Percentiles rank a stretch among this genome's conserved stretches.
Evolutionary conservation across 1,140 invertebrate genomes (phyloP).

Genomic region (Pogonomyrmex barbatus): DNA sequence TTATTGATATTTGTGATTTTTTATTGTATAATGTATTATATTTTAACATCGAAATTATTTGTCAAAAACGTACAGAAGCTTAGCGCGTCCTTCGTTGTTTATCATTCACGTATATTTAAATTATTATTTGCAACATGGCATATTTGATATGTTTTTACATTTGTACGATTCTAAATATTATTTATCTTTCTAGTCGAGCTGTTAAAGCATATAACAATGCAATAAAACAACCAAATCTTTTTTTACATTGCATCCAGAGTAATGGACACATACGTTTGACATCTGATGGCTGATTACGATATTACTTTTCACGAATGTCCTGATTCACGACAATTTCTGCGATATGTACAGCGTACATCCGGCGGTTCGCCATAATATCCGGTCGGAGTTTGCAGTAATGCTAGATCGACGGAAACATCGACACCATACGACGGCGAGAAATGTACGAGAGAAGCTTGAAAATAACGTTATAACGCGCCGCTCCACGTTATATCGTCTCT

Average conservation of each 20-base stretch:
- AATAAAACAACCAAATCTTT: slow-evolving; percentile 46
- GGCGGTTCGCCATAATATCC: slow-evolving; percentile 68
- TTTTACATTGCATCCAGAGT: neutral
- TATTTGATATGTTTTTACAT: neutral
- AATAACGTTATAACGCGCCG: slow-evolving; percentile 49
- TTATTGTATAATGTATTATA: too few species aligned
- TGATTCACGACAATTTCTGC: slow-evolving; percentile 64
- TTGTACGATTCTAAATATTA: slow-evolving; percentile 16
- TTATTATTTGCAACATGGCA: slow-evolving; percentile 15
- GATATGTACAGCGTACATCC: slow-evolving; percentile 51
- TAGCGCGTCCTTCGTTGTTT: too few species aligned
- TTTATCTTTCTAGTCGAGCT: slow-evolving; percentile 11
- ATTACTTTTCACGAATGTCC: slow-evolving; percentile 61
- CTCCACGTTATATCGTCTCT: slow-evolving; percentile 48
- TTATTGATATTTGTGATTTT: too few species aligned
- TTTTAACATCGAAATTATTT: too few species aligned
- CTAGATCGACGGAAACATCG: slow-evolving; percentile 15
- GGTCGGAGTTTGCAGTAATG: slow-evolving; percentile 24
- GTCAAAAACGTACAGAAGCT: too few species aligned
- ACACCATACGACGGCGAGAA: slow-evolving; percentile 21
- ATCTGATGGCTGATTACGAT: slow-evolving; percentile 58
- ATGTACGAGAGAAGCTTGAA: slow-evolving; percentile 47
- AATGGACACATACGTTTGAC: slow-evolving; percentile 1
- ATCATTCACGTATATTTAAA: neutral
- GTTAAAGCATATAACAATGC: slow-evolving; percentile 12